These are phyloP conservation scores for Mactromeris polynyma DNA, from an alignment of 2,888 invertebrate genomes.

Conservation along the genomic window DNA sequence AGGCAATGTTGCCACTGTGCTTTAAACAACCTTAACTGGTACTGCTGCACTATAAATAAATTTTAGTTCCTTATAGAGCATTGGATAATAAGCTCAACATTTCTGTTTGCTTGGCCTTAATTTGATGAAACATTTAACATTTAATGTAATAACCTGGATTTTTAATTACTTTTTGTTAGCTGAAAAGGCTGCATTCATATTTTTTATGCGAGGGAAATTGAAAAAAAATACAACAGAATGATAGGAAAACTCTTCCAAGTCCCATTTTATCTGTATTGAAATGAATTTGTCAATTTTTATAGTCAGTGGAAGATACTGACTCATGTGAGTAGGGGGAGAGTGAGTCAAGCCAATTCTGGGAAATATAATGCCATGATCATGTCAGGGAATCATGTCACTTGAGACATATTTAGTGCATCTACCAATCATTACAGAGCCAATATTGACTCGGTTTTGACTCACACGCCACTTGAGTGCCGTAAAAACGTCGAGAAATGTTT, in stretches of 20 bases:
- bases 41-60: too few species aligned
- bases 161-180: background rate
- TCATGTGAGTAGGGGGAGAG: conserved; percentile 15
- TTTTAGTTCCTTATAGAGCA: too few species aligned
- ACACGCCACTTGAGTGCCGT: conserved; percentile 16
- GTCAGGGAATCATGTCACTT: conserved; percentile 1
- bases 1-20: too few species aligned
- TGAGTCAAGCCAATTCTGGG: conserved; percentile 33
- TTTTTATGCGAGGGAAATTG: background rate
- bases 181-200: background rate
- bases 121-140: background rate
- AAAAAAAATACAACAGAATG: background rate
- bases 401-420: conserved; percentile 35
- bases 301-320: conserved; percentile 24
- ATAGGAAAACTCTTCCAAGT: background rate
- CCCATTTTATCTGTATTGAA: background rate
- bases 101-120: background rate
- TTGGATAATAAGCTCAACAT: too few species aligned
- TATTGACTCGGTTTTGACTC: conserved; percentile 45
- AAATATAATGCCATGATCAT: conserved; percentile 21
- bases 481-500: background rate
- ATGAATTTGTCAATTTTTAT: conserved; percentile 13
- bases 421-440: conserved; percentile 37
- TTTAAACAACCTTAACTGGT: too few species aligned
- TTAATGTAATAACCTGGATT: background rate